These are phyloP conservation scores for Cyclopterus lumpus DNA, from an alignment of 2,797 vertebrate genomes.

Conservation along the genomic window DNA sequence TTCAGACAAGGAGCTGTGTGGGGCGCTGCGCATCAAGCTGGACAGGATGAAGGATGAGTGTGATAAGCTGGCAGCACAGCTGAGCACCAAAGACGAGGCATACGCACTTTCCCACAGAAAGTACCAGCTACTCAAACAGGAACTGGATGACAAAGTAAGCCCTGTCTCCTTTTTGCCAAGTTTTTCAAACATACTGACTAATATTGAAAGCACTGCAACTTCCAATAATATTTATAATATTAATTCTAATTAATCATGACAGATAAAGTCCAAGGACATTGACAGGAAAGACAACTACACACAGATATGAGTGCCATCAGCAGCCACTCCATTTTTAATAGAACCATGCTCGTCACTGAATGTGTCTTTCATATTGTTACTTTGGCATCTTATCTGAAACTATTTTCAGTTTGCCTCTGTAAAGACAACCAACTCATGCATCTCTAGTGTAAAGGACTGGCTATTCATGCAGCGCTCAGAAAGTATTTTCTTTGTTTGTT, in stretches of 20 bases:
- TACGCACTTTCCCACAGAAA: slow-evolving; percentile 84
- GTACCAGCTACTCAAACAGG: slow-evolving; percentile 86
- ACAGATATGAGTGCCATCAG: neutral
- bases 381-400: slow-evolving; percentile 10
- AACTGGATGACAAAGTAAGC: slow-evolving; percentile 91
- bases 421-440: neutral
- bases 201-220: slow-evolving; percentile 5
- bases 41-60: slow-evolving; percentile 92
- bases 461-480: slow-evolving; percentile 1
- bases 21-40: slow-evolving; percentile 85
- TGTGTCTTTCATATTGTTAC: slow-evolving; percentile 13
- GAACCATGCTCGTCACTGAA: neutral
- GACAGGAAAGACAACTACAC: slow-evolving; percentile 13
- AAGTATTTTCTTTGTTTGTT: neutral
- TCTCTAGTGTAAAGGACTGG: neutral
- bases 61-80: slow-evolving; percentile 88
- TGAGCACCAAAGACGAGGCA: slow-evolving; percentile 84
- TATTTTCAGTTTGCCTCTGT: neutral
- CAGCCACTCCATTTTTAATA: neutral
- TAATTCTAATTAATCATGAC: slow-evolving; percentile 23
- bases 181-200: slow-evolving; percentile 5
- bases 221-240: slow-evolving; percentile 8
- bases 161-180: neutral
- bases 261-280: slow-evolving; percentile 8
- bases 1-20: slow-evolving; percentile 85